phyloP scores from a whole-genome alignment of 2,888 invertebrate genomes.

The Temnothorax unifasciatus region DNA sequence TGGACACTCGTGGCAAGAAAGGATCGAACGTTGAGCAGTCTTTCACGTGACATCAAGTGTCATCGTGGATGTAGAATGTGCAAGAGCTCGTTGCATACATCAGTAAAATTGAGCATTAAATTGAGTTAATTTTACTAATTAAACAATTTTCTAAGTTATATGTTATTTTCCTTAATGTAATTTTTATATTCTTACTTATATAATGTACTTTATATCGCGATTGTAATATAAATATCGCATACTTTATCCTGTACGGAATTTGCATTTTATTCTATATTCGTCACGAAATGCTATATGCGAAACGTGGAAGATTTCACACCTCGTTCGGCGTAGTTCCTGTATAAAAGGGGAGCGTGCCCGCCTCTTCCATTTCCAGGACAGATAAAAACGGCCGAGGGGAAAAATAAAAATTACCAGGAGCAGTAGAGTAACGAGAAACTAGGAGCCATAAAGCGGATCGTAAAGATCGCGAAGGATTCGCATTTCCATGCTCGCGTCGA shows the following conservation, averaged over 20 bases:
- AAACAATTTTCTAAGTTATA: not conserved
- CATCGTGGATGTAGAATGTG: not conserved
- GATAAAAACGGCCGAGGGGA: constrained; percentile 32
- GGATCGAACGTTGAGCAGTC: not conserved
- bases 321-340: constrained; percentile 4
- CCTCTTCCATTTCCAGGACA: constrained; percentile 1
- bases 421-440: constrained; percentile 10
- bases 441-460: constrained; percentile 25
- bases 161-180: not conserved
- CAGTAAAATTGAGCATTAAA: not conserved
- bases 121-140: not conserved
- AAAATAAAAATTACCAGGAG: constrained; percentile 38
- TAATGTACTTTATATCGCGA: not conserved
- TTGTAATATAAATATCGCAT: not conserved
- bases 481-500: constrained; percentile 15
- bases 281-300: not conserved
- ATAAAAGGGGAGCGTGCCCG: not conserved
- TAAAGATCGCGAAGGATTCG: constrained; percentile 37
- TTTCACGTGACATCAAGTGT: constrained; percentile 17
- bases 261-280: not conserved
- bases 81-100: not conserved
- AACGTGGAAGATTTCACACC: constrained; percentile 30
- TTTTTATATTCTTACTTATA: not conserved
- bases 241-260: not conserved
- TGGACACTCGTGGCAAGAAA: not conserved